A percentile compares a stretch with the other conserved stretches of the same genome.
Conservation (phyloP, 1,140 invertebrate species). For the Hypsibius dujardini region DNA sequence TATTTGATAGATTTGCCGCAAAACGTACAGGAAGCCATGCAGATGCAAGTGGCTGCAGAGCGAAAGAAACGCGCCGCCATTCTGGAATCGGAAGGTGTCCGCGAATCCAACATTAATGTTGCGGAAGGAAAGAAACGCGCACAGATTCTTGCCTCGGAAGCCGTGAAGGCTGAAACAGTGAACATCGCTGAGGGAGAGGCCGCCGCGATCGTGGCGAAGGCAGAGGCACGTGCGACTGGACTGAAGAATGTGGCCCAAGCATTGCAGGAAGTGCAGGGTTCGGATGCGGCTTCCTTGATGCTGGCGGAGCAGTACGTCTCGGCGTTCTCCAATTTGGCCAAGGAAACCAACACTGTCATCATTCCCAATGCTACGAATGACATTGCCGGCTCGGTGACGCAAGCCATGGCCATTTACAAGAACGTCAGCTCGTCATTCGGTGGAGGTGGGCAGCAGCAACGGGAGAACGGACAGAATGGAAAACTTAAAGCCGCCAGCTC, state of each 20-base stretch:
- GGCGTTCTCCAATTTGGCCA: constrained; percentile 79
- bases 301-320: constrained; percentile 85
- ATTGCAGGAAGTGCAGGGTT: constrained; percentile 46
- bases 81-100: constrained; percentile 77
- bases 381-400: constrained; percentile 59
- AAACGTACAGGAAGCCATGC: constrained; percentile 95
- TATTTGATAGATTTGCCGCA: constrained; percentile 45
- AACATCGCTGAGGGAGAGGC: constrained; percentile 72
- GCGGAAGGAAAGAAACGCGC: constrained; percentile 83
- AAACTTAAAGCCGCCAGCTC: too few relatives aligned
- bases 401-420: constrained; percentile 36
- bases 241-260: constrained; percentile 53
- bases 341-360: constrained; percentile 81
- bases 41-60: constrained; percentile 98
- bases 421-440: too few relatives aligned
- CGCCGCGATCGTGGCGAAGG: constrained; percentile 61
- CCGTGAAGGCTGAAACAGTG: constrained; percentile 62
- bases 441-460: too few relatives aligned
- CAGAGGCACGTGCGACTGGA: constrained; percentile 60
- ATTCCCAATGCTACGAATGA: constrained; percentile 75
- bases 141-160: constrained; percentile 69
- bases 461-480: too few relatives aligned
- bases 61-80: constrained; percentile 85
- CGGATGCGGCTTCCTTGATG: constrained; percentile 70
- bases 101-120: constrained; percentile 90